phyloP scores from a whole-genome alignment of 2,797 vertebrate species.

The Poeciliopsis presidionis region DNA sequence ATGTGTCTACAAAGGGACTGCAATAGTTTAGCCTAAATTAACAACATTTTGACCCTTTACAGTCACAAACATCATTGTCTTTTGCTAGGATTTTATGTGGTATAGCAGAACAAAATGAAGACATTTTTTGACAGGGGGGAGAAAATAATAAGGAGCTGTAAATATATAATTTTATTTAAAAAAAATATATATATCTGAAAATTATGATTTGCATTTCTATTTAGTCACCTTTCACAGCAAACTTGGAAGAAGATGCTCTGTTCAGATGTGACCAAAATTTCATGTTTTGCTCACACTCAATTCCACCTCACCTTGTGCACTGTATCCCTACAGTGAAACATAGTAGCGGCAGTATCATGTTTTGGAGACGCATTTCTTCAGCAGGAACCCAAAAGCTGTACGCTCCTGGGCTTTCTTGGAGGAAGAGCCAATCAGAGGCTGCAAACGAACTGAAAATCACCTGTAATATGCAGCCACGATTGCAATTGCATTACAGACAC shows the following conservation, averaged over 20 bases:
- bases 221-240: background rate
- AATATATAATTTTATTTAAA: background rate
- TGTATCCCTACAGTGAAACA: background rate
- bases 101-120: background rate
- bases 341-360: background rate
- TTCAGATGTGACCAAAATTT: background rate
- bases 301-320: background rate
- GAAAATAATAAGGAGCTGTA: background rate
- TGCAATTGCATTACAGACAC: background rate
- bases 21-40: constrained; percentile 25
- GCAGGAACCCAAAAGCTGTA: background rate
- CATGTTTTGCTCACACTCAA: background rate
- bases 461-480: background rate
- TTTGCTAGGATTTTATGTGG: background rate
- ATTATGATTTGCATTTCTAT: background rate
- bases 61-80: background rate
- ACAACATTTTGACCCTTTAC: background rate
- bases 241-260: background rate
- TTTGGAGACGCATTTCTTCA: background rate
- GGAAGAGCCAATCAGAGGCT: background rate
- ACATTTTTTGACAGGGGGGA: background rate
- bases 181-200: background rate
- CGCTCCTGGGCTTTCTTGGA: background rate
- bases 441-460: background rate
- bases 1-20: constrained; percentile 29